Evolutionary conservation across 2,888 invertebrate species (phyloP).

Genomic region (Ophion obscuratus): DNA sequence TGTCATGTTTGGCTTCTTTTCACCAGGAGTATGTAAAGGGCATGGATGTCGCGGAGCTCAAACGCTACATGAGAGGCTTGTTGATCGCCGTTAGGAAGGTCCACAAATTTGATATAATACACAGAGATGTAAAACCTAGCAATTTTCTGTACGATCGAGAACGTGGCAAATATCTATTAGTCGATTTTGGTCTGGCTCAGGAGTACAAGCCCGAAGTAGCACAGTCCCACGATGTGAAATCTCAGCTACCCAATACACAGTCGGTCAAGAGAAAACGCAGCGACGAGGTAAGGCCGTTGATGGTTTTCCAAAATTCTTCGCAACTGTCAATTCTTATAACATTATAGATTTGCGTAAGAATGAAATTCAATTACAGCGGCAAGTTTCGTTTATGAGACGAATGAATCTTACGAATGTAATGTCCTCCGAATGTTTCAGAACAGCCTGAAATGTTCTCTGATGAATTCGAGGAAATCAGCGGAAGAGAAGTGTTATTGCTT

Average conservation of each 20-base stretch:
- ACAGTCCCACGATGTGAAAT: conserved; percentile 60
- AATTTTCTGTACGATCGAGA: conserved; percentile 94
- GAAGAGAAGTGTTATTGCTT: conserved; percentile 87
- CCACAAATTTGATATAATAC: conserved; percentile 93
- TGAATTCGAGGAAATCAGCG: conserved; percentile 68
- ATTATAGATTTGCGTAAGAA: neutral
- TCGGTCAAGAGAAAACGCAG: conserved; percentile 74
- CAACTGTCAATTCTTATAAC: neutral
- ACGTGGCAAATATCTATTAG: conserved; percentile 89
- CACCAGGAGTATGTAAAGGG: conserved; percentile 90
- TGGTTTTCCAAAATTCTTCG: conserved; percentile 3
- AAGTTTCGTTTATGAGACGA: neutral
- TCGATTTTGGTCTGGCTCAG: conserved; percentile 96
- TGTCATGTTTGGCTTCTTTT: conserved; percentile 15
- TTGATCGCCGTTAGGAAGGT: conserved; percentile 91
- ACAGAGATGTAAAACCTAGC: conserved; percentile 95
- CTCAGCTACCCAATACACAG: conserved; percentile 48
- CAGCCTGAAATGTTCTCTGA: conserved; percentile 68
- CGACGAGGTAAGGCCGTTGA: conserved; percentile 75
- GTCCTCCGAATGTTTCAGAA: conserved; percentile 68
- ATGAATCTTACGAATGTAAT: neutral
- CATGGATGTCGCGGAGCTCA: conserved; percentile 89
- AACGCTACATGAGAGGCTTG: conserved; percentile 92
- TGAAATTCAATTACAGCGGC: neutral
- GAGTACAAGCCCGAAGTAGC: conserved; percentile 81